Base-by-base conservation (phyloP, 1,140 invertebrate genomes). In the Solenopsis invicta region DNA sequence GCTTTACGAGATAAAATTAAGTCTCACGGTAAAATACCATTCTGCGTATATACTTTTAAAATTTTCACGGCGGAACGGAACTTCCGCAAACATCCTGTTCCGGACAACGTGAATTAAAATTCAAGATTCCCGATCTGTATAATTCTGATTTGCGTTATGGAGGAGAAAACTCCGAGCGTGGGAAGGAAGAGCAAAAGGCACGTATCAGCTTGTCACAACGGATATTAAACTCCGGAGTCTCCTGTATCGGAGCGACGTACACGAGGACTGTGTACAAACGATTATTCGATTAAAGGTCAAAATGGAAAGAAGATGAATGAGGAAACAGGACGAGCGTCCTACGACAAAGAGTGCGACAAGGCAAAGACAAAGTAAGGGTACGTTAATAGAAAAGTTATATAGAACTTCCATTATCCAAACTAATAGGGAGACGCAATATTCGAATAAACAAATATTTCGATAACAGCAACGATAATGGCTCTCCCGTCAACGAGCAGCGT, bases 281-380 rank as follows among this genome's bases (percentile, higher is more conserved):
- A 67, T 80, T 67, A 67, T 67, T 80, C 76, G 29, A 78, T 76
- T 76, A 76, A 29, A 78, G 13, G n/a, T 16, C n/a, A 67, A 80
- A 80, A 41, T 37, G n/a, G 45, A 67, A 54, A 21, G 29, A 80
- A 67, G 61, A 78, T 66, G n/a, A 78, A 66, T 74, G 18, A 45
- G 69, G 18, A 61, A 71, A 61, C 18, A 45, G 56, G 34, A 18
- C 4, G 24, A 13, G 29, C 74, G 8, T 37, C n/a, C 13, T 41
- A 21, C n/a, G 29, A 1, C 4, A 52, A 21, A 67, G n/a, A 21
- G 48, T 21, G 34, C 34, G 61, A 64, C 24, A 66, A 37, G 48
- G 18, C 34, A 72, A 67, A 72, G n/a, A 72, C 5, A 56, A 59
- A 48, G 41, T 45, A 41, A 48, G 29, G n/a, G 3, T 45, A 62